Evolutionary conservation across 2,113 vertebrate species (phyloP), one percentile per base, ranked within the genome.

Genomic region (Mormyrus lacerda): DNA sequence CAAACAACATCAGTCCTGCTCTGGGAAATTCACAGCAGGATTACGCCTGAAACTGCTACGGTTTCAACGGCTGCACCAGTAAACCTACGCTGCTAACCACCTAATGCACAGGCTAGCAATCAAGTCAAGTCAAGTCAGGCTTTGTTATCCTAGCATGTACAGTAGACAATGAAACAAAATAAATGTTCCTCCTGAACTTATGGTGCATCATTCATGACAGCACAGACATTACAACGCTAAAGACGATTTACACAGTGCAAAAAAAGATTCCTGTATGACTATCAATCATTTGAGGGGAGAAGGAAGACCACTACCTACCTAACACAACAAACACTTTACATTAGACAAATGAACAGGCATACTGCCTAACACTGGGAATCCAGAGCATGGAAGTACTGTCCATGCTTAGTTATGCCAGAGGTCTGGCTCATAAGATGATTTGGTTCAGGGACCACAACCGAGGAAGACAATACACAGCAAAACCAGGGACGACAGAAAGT

Each of bases 401-500:
- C n/a, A 69, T 31, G 27, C n/a, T 31, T 69, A 69, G 19, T 15
- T 42, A 83, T n/a, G 39, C 79, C 79, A 83, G 42, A 83, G 39
- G 79, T 44, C 42, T 44, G 42, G 76, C 13, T 83, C 42, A 83
- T 35, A 2, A 45, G 21, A 24, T 45, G 50, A 53, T 53, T 53
- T 17, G 5, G 17, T 53, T 53, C 17, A 53, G 51, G 17, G 17
- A 53, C 15, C 51, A 53, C 15, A 53, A 58, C 13, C 24, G 35
- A 53, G 5, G 7, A 24, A 21, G 11, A 10, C 2, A 84, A 47
- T n/a, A 21, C 79, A 85, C 47, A 51, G 47, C 24, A 17, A n/a
- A 15, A 10, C 21, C 91, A 93, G 91, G 93, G 92, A 90, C 91
- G 90, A 93, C 93, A 94, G 92, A 94, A 91, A 91, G 13, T 24